phyloP scores from a whole-genome alignment of 2,797 vertebrate species.

The Salmo trutta region DNA sequence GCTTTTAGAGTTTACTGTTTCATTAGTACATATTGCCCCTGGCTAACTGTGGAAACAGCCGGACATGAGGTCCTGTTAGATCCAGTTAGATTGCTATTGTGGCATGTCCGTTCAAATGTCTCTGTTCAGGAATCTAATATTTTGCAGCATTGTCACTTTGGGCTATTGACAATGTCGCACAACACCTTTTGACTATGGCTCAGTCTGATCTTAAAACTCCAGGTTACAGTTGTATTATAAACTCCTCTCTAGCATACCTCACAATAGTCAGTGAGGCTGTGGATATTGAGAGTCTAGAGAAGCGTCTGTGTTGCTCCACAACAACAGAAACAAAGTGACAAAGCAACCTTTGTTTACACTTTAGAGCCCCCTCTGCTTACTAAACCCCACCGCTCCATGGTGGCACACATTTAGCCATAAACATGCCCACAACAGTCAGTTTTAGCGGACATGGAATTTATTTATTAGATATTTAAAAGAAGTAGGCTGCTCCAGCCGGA shows the following conservation, averaged over 20 bases:
- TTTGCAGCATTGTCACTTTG: background rate
- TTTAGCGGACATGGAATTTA: background rate
- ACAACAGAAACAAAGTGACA: slow-evolving; percentile 27
- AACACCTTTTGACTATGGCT: background rate
- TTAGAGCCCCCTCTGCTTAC: slow-evolving; percentile 40
- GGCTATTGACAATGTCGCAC: background rate
- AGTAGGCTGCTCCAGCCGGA: no score
- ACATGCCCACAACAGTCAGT: background rate
- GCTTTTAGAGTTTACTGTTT: slow-evolving; percentile 39
- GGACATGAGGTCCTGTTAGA: background rate
- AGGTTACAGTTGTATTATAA: no score
- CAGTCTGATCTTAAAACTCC: background rate
- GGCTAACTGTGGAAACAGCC: slow-evolving; percentile 33
- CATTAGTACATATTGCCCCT: slow-evolving; percentile 22
- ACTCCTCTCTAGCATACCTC: background rate
- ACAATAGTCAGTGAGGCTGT: background rate
- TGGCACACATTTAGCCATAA: slow-evolving; percentile 9
- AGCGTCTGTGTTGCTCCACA: slow-evolving; percentile 19
- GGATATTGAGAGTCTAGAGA: background rate
- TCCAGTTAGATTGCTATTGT: background rate
- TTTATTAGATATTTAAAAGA: no score
- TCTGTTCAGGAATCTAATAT: background rate
- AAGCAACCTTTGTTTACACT: slow-evolving; percentile 44
- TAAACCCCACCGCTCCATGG: slow-evolving; percentile 29
- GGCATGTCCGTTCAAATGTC: background rate